These are phyloP conservation scores for Venturia canescens DNA, from an alignment of 1,140 invertebrate genomes.

Conservation along the genomic window DNA sequence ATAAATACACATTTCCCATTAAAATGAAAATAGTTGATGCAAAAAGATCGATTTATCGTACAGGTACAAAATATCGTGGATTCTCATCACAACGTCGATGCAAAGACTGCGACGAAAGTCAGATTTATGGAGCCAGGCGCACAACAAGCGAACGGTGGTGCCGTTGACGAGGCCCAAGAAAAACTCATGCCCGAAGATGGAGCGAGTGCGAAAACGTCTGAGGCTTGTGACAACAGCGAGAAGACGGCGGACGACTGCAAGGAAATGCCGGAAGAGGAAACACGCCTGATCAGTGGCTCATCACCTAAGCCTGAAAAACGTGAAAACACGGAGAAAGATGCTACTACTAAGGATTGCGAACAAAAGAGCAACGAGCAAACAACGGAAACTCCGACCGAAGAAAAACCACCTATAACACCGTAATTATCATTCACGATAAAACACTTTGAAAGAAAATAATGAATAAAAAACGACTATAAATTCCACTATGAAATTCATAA, in stretches of 20 bases:
- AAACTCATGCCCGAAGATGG: conserved; percentile 65
- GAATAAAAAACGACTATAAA: conserved; percentile 21
- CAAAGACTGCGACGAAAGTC: conserved; percentile 89
- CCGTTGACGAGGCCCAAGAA: conserved; percentile 64
- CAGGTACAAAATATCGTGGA: conserved; percentile 95
- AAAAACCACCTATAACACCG: conserved; percentile 79
- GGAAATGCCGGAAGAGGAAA: conserved; percentile 61
- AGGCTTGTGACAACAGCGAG: conserved; percentile 55
- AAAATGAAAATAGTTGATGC: conserved; percentile 1
- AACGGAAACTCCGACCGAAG: conserved; percentile 61
- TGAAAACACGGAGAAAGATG: conserved; percentile 69
- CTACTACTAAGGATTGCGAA: conserved; percentile 66
- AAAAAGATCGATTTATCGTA: conserved; percentile 49
- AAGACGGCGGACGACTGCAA: conserved; percentile 55
- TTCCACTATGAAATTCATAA: background rate
- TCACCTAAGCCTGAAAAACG: conserved; percentile 68
- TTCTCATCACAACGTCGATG: conserved; percentile 87
- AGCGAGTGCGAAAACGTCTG: conserved; percentile 58
- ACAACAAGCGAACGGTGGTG: conserved; percentile 61
- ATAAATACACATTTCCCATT: conserved; percentile 15
- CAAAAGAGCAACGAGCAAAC: conserved; percentile 67
- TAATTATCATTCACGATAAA: conserved; percentile 64
- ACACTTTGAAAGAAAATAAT: conserved; percentile 30
- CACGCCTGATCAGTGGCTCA: conserved; percentile 58
- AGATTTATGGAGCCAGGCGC: conserved; percentile 87